Percentiles rank a stretch among this genome's conserved stretches.
phyloP scores from a whole-genome alignment of 2,113 vertebrate species.

The Sylvia atricapilla region DNA sequence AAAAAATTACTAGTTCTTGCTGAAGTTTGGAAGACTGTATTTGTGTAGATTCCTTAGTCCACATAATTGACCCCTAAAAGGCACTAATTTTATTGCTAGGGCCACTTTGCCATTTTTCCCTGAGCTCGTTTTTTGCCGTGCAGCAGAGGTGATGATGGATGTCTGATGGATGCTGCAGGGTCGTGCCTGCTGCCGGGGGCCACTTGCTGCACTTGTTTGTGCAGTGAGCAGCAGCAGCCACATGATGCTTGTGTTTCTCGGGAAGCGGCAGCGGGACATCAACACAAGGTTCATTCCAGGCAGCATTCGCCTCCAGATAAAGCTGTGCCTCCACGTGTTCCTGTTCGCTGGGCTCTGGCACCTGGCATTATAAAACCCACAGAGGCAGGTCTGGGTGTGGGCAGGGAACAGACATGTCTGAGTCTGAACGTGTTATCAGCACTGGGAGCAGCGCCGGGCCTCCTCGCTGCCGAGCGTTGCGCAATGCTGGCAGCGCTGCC shows the following conservation, averaged over 20 bases:
- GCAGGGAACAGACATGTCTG: neutral
- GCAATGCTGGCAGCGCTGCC: neutral
- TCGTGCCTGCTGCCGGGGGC: neutral
- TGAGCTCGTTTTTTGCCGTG: neutral
- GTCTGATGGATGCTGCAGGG: neutral
- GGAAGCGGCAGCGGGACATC: neutral
- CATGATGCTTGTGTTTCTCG: neutral
- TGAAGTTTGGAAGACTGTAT: neutral
- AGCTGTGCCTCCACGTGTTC: neutral
- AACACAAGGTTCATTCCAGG: neutral
- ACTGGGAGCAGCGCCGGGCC: neutral
- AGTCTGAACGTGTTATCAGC: neutral
- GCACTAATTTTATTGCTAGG: neutral
- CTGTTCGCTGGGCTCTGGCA: neutral
- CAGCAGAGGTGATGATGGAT: neutral
- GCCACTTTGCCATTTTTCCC: neutral
- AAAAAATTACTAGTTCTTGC: neutral
- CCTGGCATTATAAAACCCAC: accelerated
- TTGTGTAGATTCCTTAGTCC: neutral
- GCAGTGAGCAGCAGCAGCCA: neutral
- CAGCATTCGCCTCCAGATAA: neutral
- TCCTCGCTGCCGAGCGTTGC: neutral
- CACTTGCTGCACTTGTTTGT: neutral
- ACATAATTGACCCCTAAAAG: neutral
- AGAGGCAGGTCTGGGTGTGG: neutral